Conservation (phyloP, 2,113 vertebrate species). For the Oreochromis tanganicae region DNA sequence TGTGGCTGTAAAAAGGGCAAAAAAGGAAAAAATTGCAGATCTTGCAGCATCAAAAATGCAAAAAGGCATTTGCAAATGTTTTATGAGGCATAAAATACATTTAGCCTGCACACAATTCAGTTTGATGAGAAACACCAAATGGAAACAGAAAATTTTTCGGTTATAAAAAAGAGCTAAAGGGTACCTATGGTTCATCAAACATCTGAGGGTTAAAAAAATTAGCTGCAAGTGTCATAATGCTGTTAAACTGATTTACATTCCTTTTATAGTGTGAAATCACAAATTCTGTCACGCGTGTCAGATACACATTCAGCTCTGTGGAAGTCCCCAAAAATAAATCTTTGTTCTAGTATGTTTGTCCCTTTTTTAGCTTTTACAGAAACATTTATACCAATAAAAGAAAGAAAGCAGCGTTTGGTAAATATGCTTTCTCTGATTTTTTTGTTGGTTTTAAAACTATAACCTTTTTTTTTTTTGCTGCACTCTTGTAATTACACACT, state of each 20-base stretch:
- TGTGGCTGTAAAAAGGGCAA: background rate
- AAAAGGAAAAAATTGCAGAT: background rate
- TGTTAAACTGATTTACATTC: background rate
- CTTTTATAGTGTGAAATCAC: background rate
- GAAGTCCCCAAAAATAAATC: background rate
- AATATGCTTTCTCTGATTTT: background rate
- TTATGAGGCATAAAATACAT: background rate
- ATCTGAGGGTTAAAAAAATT: background rate
- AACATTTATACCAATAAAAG: background rate
- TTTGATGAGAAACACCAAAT: background rate
- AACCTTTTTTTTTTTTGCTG: background rate
- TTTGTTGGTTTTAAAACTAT: background rate
- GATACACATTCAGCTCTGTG: background rate
- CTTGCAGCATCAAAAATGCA: background rate
- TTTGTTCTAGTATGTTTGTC: background rate
- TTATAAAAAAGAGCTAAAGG: background rate
- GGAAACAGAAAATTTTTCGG: background rate
- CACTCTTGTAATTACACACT: constrained; percentile 21
- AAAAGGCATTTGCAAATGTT: background rate
- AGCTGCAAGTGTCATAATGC: background rate
- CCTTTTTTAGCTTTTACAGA: background rate
- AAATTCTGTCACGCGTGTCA: background rate
- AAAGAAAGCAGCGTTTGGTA: background rate
- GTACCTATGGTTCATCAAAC: background rate
- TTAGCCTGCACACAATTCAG: background rate